phyloP scores from a whole-genome alignment of 1,140 invertebrate species.

The Pogonus chalceus region DNA sequence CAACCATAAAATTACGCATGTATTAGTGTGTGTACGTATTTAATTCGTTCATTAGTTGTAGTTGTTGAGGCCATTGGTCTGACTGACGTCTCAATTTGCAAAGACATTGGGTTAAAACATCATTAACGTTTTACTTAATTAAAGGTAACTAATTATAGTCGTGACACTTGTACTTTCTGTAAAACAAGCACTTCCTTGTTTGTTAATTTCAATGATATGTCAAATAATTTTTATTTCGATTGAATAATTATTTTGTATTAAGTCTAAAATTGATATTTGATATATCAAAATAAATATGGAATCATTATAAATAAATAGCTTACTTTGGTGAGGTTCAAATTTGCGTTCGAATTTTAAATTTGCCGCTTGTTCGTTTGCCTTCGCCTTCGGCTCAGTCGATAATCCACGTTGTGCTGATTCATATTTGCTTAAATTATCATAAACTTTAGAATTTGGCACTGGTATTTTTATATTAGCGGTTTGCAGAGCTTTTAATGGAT shows the following conservation, averaged over 20 bases:
- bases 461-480: conserved; percentile 43
- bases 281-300: neutral
- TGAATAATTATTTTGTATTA: neutral
- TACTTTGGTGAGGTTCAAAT: conserved; percentile 39
- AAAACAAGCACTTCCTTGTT: neutral
- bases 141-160: neutral
- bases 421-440: conserved; percentile 52
- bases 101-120: too few relatives aligned
- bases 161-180: neutral
- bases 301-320: conserved; percentile 23
- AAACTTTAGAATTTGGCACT: conserved; percentile 40
- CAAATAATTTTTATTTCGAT: neutral
- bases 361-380: conserved; percentile 14
- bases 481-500: conserved; percentile 55
- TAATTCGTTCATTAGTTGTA: too few relatives aligned
- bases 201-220: neutral
- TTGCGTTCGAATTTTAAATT: conserved; percentile 15
- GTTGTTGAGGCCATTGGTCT: too few relatives aligned
- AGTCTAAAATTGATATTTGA: neutral
- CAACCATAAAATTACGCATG: too few relatives aligned
- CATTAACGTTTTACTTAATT: neutral
- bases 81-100: too few relatives aligned
- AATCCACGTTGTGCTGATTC: conserved; percentile 33
- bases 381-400: conserved; percentile 10
- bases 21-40: too few relatives aligned